Base-by-base conservation (phyloP, 2,797 vertebrate genomes). In the Peromyscus melanophrys region DNA sequence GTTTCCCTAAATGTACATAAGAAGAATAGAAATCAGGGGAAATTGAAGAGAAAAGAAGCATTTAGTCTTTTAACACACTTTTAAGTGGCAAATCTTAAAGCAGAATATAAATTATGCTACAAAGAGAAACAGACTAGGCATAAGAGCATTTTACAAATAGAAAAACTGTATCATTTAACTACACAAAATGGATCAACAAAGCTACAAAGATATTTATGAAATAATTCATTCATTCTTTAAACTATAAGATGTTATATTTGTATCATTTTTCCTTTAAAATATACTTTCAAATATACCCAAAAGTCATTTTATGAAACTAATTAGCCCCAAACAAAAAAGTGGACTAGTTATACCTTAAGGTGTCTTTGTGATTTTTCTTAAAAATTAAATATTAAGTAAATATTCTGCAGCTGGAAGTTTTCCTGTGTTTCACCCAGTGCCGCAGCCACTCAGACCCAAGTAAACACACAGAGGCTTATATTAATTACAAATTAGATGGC, bases 341-440 rank as follows among this genome's bases (percentile, higher is more conserved):
- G 7, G 0, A 61, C 13, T 92, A 83, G 85, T 78, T 82, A 65
- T 86, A 13, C 1, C 46, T 90, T 95, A 81, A 34, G 43, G 46
- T 77, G 4, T 29, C 8, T 76, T 57, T 85, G 55, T 29, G 17
- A 12, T 67, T 88, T 92, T 95, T 94, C 78, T 92, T 94, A 83
- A 91, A 49, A 94, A 86, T 94, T 95, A 89, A 96, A 82, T 81
- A 95, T 61, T 76, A 95, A 94, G 89, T 94, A 92, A 96, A 85
- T 89, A 96, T 4, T 52, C 52, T 52, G 52, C 12, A 52, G 12
- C 52, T 52, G 52, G 52, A 52, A 14, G 52, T 52, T 52, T 52
- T 52, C 52, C 13, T 13, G 52, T 52, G 52, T 52, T 52, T 52
- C 13, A 4, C 13, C 52, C 13, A 52, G 52, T 52, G 2, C 52